phyloP scores from a whole-genome alignment of 2,888 invertebrate genomes.

The Fragum whitleyi region DNA sequence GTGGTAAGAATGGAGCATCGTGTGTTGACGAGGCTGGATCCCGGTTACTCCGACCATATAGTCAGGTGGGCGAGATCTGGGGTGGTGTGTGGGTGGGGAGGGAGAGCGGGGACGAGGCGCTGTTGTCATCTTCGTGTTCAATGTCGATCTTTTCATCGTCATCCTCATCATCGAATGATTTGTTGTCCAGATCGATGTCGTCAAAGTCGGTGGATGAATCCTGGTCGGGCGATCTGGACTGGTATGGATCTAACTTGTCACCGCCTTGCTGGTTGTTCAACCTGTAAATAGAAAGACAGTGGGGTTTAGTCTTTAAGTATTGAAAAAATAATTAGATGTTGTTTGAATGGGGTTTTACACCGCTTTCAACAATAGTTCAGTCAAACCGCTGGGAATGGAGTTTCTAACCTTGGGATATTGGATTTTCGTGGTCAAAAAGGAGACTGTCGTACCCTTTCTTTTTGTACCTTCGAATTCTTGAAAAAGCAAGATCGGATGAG shows the following conservation, averaged over 20 bases:
- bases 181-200: conserved; percentile 58
- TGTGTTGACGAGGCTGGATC: conserved; percentile 39
- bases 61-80: conserved; percentile 66
- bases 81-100: conserved; percentile 38
- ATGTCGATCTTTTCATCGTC: conserved; percentile 74
- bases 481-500: no score
- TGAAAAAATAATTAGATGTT: no score
- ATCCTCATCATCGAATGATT: conserved; percentile 65
- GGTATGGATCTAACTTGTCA: conserved; percentile 63
- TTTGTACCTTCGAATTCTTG: no score
- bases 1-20: conserved; percentile 46
- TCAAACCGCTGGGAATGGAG: no score
- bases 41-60: conserved; percentile 61
- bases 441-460: no score
- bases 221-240: conserved; percentile 67
- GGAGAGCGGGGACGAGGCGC: conserved; percentile 48
- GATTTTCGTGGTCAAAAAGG: no score
- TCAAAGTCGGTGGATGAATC: conserved; percentile 66
- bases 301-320: neutral
- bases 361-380: no score
- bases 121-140: conserved; percentile 66
- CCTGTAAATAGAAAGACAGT: conserved; percentile 48
- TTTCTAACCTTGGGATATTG: no score
- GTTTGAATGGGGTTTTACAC: no score
- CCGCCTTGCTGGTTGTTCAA: conserved; percentile 59